Base-by-base conservation (phyloP, 2,113 vertebrate species). In the Malaclemys terrapin region DNA sequence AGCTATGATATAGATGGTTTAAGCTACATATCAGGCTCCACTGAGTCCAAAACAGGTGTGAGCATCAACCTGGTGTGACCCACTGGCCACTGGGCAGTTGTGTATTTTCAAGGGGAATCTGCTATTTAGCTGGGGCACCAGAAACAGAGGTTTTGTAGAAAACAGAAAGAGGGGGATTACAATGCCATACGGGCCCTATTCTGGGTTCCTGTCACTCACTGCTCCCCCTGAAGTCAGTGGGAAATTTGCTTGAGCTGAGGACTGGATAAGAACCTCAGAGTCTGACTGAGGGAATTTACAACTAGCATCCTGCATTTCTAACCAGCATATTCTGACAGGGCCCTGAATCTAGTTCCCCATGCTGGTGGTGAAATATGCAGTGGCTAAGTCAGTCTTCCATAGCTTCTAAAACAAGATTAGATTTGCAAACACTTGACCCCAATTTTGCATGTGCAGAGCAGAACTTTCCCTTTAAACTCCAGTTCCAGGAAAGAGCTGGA, bases 401-500 rank as follows among this genome's bases (percentile, higher is more conserved):
- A 45, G 47, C 19, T 45, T 85, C 50, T 53, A 25, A 85, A 80
- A 80, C 45, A 47, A 42, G 27, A 50, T 80, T 50, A 65, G 47
- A 62, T 45, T 0, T 1, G 5, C 53, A 10, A 59, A 0, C 0
- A 20, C 76, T 27, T 1, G 3, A 35, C 38, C 87, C 59, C 29
- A 0, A 2, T 13, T 84, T 54, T 17, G 56, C 2, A 0, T 0
- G 53, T 1, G 25, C 87, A 1, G 2, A 75, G 85, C n/a, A 3
- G 50, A 35, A 0, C 59, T 45, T 50, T n/a, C 87, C 56, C 50
- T 69, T 91, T 69, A 69, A 75, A 52, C 53, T 31, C 52, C 27
- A 24, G 35, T 50, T 84, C 86, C 47, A 49, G 50, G 82, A 75
- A 78, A 19, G 54, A 52, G 79, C 31, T 0, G 1, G 85, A 10